These are phyloP conservation scores for Mustelus asterias DNA, from an alignment of 2,113 vertebrate genomes.

Conservation along the genomic window DNA sequence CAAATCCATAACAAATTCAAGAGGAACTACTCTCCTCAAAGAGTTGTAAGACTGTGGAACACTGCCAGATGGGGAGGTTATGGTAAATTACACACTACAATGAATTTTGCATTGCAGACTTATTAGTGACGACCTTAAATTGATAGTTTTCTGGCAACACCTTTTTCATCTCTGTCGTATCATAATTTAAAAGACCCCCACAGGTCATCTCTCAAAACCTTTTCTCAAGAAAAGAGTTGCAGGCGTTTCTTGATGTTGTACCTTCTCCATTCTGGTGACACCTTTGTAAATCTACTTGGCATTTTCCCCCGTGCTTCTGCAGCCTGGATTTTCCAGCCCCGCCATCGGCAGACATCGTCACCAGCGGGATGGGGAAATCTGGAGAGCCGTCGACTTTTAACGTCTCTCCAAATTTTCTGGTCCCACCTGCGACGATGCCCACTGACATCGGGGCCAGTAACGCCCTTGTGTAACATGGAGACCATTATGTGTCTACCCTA, in stretches of 20 bases:
- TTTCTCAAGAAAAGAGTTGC: not conserved
- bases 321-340: too few relatives aligned
- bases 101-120: not conserved
- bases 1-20: not conserved
- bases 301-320: not conserved
- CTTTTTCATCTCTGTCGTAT: not conserved
- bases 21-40: not conserved
- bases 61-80: not conserved
- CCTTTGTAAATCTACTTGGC: not conserved
- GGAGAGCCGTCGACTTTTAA: too few relatives aligned
- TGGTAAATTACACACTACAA: not conserved
- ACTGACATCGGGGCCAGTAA: too few relatives aligned
- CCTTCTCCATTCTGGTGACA: not conserved
- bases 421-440: too few relatives aligned
- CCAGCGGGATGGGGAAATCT: too few relatives aligned
- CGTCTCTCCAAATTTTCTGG: too few relatives aligned
- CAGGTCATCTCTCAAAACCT: not conserved
- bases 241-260: not conserved
- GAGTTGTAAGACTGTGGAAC: not conserved
- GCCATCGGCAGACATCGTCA: too few relatives aligned
- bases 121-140: not conserved
- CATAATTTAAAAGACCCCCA: not conserved
- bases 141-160: not conserved
- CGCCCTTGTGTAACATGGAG: not conserved
- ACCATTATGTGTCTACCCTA: not conserved